Conservation (phyloP, 2,888 invertebrate genomes). For the Pterostichus niger region DNA sequence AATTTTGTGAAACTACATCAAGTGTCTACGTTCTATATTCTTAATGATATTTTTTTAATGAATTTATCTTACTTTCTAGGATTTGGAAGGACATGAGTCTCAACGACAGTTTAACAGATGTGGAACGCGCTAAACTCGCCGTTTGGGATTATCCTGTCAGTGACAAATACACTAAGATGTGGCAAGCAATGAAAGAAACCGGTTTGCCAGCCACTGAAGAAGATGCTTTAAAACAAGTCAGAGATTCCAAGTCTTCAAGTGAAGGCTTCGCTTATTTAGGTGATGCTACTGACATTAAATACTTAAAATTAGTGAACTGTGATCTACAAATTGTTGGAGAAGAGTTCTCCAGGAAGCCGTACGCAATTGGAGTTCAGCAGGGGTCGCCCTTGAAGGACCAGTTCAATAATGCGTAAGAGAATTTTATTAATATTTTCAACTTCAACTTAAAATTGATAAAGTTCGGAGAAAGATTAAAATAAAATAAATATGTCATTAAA, state of each 20-base stretch:
- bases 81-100: conserved; percentile 99
- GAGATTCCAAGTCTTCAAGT: conserved; percentile 83
- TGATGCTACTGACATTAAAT: conserved; percentile 94
- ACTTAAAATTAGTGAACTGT: conserved; percentile 88
- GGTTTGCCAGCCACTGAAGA: conserved; percentile 88
- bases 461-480: too few species aligned
- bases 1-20: too few species aligned
- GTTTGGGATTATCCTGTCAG: conserved; percentile 99
- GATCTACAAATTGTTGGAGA: conserved; percentile 96
- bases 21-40: too few species aligned
- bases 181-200: conserved; percentile 95
- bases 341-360: conserved; percentile 98
- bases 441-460: too few species aligned
- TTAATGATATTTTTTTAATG: background rate
- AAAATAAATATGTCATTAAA: too few species aligned
- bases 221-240: conserved; percentile 88
- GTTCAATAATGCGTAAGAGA: conserved; percentile 93
- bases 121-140: conserved; percentile 94
- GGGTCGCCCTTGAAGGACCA: conserved; percentile 96
- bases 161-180: conserved; percentile 99
- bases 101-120: conserved; percentile 93
- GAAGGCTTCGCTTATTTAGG: conserved; percentile 91
- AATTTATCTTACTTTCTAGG: conserved; percentile 77
- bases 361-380: conserved; percentile 97
- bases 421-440: background rate